Evolutionary conservation across 1,140 invertebrate genomes (phyloP).

Genomic region (Campoletis sonorensis): DNA sequence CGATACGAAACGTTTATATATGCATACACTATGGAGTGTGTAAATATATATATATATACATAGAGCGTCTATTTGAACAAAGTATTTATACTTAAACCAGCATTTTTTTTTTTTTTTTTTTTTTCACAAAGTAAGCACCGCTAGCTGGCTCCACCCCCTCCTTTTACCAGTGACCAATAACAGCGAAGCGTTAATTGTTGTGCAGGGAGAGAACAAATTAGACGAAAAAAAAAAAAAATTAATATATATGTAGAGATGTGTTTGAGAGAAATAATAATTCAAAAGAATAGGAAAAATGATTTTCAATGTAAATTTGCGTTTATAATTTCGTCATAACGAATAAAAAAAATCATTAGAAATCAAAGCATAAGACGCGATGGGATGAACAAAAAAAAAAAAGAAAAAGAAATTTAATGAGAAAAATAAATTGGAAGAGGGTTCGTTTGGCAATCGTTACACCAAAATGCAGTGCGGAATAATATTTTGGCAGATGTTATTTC

Average conservation of each 20-base stretch:
- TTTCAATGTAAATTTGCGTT: too few species aligned
- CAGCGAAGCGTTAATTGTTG: conserved; percentile 69
- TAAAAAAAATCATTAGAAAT: not conserved
- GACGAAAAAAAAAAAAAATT: conserved; percentile 47
- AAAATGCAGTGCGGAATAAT: conserved; percentile 34
- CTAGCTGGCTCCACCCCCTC: conserved; percentile 77
- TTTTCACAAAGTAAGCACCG: conserved; percentile 68
- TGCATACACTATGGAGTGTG: conserved; percentile 52
- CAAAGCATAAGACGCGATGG: not conserved
- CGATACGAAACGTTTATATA: conserved; percentile 64
- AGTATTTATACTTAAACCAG: conserved; percentile 56
- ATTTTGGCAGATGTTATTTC: conserved; percentile 2
- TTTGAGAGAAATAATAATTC: not conserved
- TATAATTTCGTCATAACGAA: too few species aligned
- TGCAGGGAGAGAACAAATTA: conserved; percentile 57
- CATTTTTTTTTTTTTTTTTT: conserved; percentile 58
- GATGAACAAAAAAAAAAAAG: conserved; percentile 30
- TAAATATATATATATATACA: not conserved
- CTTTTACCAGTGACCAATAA: conserved; percentile 75
- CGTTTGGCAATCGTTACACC: conserved; percentile 32
- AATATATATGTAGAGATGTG: conserved; percentile 29
- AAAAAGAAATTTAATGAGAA: conserved; percentile 19
- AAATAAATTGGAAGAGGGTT: conserved; percentile 16
- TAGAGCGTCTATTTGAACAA: conserved; percentile 57
- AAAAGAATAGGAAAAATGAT: too few species aligned